phyloP scores from a whole-genome alignment of 1,140 invertebrate species.

The Conopomorpha cramerella region DNA sequence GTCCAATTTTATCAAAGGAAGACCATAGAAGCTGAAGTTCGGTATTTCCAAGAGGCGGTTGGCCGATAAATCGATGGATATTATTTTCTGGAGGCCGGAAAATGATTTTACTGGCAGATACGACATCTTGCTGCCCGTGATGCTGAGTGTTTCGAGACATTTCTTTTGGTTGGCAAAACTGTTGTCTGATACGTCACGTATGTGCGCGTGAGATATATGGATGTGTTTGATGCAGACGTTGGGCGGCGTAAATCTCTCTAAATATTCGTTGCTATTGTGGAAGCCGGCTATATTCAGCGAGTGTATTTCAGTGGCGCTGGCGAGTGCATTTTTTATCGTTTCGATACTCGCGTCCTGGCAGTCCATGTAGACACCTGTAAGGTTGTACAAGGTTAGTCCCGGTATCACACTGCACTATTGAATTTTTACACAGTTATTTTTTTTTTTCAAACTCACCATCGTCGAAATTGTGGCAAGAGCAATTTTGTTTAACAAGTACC shows the following conservation, averaged over 20 bases:
- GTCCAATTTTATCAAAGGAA: slow-evolving; percentile 80
- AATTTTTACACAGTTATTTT: not conserved
- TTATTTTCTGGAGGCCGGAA: slow-evolving; percentile 71
- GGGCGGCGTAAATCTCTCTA: slow-evolving; percentile 51
- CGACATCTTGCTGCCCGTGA: slow-evolving; percentile 79
- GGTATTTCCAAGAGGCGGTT: slow-evolving; percentile 83
- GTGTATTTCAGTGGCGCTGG: slow-evolving; percentile 31
- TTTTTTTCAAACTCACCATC: slow-evolving; percentile 22
- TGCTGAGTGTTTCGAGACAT: slow-evolving; percentile 78
- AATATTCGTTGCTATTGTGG: slow-evolving; percentile 36
- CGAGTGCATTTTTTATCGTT: slow-evolving; percentile 44
- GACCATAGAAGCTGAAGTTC: slow-evolving; percentile 84
- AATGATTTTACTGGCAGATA: slow-evolving; percentile 83
- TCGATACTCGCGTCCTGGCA: slow-evolving; percentile 39
- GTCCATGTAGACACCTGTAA: slow-evolving; percentile 45
- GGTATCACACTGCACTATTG: not conserved
- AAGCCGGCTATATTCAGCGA: slow-evolving; percentile 44
- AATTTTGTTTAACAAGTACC: slow-evolving; percentile 42
- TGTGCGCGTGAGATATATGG: slow-evolving; percentile 80
- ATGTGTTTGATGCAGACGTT: slow-evolving; percentile 77
- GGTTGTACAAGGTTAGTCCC: slow-evolving; percentile 5
- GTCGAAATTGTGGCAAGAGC: slow-evolving; percentile 47
- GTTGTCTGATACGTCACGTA: slow-evolving; percentile 75
- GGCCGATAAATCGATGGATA: slow-evolving; percentile 80
- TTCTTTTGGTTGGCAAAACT: slow-evolving; percentile 73